These are phyloP conservation scores for Columba livia DNA, from an alignment of 2,113 vertebrate genomes.

Conservation along the genomic window DNA sequence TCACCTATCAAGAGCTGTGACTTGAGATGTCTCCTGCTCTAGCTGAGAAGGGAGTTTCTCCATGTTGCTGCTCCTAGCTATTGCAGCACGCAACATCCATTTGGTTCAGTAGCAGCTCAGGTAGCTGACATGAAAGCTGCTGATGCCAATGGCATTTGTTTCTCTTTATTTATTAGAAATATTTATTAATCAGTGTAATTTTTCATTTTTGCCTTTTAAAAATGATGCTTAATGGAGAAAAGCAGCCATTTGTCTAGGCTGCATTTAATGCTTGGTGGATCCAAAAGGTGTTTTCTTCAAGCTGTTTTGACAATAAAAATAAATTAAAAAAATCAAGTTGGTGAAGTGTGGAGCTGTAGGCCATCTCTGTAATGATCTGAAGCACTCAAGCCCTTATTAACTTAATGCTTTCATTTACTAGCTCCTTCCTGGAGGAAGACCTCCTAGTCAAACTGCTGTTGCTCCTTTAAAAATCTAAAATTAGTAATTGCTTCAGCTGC, in stretches of 20 bases:
- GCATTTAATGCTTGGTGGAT: neutral
- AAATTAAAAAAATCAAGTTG: slow-evolving; percentile 1
- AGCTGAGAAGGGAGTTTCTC: neutral
- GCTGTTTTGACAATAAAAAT: slow-evolving; percentile 20
- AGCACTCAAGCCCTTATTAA: slow-evolving; percentile 61
- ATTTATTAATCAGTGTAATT: slow-evolving; percentile 32
- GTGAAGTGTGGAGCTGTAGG: slow-evolving; percentile 38
- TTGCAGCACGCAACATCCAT: neutral
- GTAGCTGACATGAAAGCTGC: neutral
- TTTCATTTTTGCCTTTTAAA: neutral
- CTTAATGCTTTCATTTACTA: slow-evolving; percentile 65
- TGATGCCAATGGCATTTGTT: neutral
- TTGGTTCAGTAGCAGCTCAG: neutral
- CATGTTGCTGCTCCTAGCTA: neutral
- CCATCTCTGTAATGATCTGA: slow-evolving; percentile 55
- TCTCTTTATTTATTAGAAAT: slow-evolving; percentile 6
- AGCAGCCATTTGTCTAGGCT: slow-evolving; percentile 24
- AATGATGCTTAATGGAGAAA: neutral
- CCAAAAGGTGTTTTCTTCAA: slow-evolving; percentile 12
- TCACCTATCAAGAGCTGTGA: fast-evolving
- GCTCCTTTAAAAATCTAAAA: slow-evolving; percentile 14
- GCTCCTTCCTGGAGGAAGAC: slow-evolving; percentile 51
- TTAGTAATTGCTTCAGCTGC: slow-evolving; percentile 49
- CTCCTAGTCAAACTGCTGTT: slow-evolving; percentile 47
- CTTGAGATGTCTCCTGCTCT: neutral